Conservation (phyloP, 2,797 vertebrate genomes). For the Eulemur mongoz region DNA sequence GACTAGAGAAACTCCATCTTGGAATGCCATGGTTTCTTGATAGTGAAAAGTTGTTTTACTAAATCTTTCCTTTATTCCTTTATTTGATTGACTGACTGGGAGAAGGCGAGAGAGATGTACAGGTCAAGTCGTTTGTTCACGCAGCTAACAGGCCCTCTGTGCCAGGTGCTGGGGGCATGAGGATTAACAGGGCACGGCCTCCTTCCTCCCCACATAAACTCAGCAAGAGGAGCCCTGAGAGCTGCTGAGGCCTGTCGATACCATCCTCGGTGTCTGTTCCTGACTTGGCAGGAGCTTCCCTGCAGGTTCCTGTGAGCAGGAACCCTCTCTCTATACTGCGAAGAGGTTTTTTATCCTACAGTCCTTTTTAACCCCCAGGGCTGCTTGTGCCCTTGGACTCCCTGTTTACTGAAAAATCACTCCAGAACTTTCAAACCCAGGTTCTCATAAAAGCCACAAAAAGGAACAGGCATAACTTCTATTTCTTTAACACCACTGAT, state of each 20-base stretch:
- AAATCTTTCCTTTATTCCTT: neutral
- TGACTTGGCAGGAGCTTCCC: neutral
- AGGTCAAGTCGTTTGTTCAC: fast-evolving
- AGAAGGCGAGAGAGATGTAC: neutral
- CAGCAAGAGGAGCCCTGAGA: neutral
- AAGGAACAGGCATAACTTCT: neutral
- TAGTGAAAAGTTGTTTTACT: neutral
- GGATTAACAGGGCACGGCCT: neutral
- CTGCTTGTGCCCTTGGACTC: neutral
- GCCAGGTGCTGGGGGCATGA: neutral
- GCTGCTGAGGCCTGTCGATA: neutral
- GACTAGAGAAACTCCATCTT: neutral
- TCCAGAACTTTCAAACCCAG: neutral
- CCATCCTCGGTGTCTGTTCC: neutral
- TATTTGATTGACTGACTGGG: neutral
- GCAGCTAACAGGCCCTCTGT: neutral
- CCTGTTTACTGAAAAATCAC: neutral
- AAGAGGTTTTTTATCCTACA: neutral
- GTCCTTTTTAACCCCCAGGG: neutral
- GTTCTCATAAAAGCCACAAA: neutral
- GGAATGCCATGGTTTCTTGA: neutral
- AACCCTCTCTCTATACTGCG: neutral
- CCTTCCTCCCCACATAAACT: neutral
- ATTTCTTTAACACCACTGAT: neutral
- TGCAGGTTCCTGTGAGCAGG: neutral